Conservation (phyloP, 2,113 vertebrate genomes). For the Hylia prasina region DNA sequence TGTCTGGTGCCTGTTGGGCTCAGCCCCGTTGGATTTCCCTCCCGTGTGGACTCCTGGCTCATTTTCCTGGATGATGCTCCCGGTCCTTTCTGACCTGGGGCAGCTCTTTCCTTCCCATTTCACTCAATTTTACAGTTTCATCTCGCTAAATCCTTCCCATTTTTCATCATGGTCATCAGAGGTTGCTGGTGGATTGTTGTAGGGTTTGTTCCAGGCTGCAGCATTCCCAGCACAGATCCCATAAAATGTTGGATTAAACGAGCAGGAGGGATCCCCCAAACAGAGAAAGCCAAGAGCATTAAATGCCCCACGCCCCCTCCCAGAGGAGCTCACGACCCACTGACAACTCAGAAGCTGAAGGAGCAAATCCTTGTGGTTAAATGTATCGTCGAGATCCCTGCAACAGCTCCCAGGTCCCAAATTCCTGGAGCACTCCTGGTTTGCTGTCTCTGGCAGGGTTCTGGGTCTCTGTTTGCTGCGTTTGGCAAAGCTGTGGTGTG, state of each 20-base stretch:
- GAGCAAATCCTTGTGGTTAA: not conserved
- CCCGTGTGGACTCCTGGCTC: not conserved
- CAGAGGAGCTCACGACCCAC: not conserved
- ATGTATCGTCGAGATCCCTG: not conserved
- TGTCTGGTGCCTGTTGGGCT: not conserved
- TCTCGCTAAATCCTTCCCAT: not conserved
- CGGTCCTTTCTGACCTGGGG: not conserved
- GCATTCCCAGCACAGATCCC: not conserved
- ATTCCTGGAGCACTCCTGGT: not conserved
- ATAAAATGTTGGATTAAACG: accelerated
- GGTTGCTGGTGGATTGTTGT: not conserved
- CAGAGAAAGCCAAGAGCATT: not conserved
- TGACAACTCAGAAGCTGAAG: not conserved
- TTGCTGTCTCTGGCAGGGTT: accelerated
- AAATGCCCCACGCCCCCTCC: not conserved
- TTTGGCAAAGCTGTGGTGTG: not conserved
- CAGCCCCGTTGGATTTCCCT: not conserved
- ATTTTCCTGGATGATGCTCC: not conserved
- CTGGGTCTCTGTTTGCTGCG: accelerated
- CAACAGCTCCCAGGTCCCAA: accelerated
- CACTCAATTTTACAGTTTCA: accelerated
- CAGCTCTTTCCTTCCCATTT: not conserved
- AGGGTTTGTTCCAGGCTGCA: not conserved
- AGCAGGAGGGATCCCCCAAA: not conserved
- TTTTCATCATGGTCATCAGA: accelerated